These are phyloP conservation scores for Ceratitis capitata DNA, from an alignment of 1,140 invertebrate genomes.

Conservation along the genomic window DNA sequence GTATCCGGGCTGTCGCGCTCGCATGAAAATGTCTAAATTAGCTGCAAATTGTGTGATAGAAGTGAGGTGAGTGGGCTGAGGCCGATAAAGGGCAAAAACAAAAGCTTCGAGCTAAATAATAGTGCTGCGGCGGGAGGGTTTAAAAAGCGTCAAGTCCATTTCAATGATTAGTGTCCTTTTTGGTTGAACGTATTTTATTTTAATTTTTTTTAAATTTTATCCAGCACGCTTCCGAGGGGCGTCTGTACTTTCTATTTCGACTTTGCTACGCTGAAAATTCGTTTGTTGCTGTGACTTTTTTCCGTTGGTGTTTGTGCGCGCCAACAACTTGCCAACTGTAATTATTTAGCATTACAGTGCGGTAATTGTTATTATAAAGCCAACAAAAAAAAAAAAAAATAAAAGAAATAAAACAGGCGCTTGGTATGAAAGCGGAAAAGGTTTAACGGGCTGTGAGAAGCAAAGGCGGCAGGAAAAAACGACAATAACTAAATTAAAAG, in stretches of 20 bases:
- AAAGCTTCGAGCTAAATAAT: constrained; percentile 14
- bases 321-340: not conserved
- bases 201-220: constrained; percentile 3
- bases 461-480: not conserved
- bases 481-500: constrained; percentile 4
- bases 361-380: not conserved
- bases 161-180: constrained; percentile 41
- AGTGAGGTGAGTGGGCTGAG: not conserved
- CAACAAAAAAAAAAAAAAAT: not conserved
- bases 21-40: constrained; percentile 43
- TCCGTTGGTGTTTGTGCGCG: not conserved
- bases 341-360: constrained; percentile 22
- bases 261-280: constrained; percentile 4
- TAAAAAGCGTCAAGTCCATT: constrained; percentile 20
- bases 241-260: not conserved
- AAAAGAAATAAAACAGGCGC: not conserved
- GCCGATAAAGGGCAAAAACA: constrained; percentile 1
- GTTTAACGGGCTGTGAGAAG: not conserved
- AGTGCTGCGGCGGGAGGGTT: not conserved
- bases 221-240: not conserved
- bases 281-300: constrained; percentile 28
- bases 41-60: constrained; percentile 40
- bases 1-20: constrained; percentile 10
- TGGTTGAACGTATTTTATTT: constrained; percentile 7
- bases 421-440: constrained; percentile 1